Percentiles rank a stretch among this genome's conserved stretches.
These are phyloP conservation scores for Heterocephalus glaber DNA, from an alignment of 2,113 vertebrate species.

Conservation along the genomic window DNA sequence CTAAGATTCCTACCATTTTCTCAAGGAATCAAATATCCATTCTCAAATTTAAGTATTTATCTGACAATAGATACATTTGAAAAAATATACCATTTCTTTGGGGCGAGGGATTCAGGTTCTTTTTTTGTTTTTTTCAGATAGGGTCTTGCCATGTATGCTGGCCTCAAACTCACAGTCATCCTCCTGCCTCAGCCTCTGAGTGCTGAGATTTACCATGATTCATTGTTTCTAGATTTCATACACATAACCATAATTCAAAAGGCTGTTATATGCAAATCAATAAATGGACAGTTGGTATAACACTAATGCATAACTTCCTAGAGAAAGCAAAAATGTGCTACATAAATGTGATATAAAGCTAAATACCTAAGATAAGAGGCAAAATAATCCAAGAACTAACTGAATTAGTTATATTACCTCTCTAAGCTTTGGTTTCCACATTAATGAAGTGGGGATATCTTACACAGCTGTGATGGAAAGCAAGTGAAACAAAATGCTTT, in stretches of 20 bases:
- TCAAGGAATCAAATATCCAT: not conserved
- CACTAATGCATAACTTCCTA: not conserved
- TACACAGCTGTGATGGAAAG: not conserved
- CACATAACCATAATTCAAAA: slow-evolving; percentile 20
- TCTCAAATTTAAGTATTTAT: slow-evolving; percentile 54
- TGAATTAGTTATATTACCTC: not conserved
- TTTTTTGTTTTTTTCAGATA: not conserved
- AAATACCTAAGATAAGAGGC: not conserved
- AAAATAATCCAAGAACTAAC: slow-evolving; percentile 25
- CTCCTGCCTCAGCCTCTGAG: not conserved
- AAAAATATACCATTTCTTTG: not conserved
- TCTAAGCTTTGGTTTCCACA: slow-evolving; percentile 18
- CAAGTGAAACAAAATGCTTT: not conserved
- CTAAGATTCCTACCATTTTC: not conserved
- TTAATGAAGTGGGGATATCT: not conserved
- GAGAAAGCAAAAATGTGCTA: slow-evolving; percentile 8
- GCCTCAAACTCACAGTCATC: not conserved
- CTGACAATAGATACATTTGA: slow-evolving; percentile 26
- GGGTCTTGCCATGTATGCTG: not conserved
- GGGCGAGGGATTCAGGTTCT: not conserved
- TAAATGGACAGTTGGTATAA: not conserved
- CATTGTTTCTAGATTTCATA: slow-evolving; percentile 14
- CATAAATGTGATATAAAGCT: slow-evolving; percentile 26
- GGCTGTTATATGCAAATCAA: not conserved
- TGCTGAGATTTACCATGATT: not conserved